Conservation (phyloP, 2,113 vertebrate species). For the Anolis carolinensis region DNA sequence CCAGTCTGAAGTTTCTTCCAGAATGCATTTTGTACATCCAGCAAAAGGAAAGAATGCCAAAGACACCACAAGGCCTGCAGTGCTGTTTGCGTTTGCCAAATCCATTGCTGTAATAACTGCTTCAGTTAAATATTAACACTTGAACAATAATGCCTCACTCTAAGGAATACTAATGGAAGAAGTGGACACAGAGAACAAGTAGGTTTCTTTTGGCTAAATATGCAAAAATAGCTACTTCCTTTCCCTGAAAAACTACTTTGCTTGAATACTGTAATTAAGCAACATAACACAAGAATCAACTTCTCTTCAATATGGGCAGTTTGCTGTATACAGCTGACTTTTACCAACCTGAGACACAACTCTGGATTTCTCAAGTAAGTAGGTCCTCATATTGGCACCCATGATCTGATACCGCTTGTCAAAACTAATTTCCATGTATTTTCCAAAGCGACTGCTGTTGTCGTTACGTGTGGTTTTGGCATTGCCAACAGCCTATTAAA, state of each 20-base stretch:
- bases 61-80: too few species aligned
- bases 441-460: constrained; percentile 98
- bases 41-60: too few species aligned
- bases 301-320: neutral
- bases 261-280: neutral
- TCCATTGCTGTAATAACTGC: neutral
- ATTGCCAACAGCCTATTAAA: constrained; percentile 90
- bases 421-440: constrained; percentile 97
- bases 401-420: constrained; percentile 88
- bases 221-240: rapidly evolving
- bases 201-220: constrained; percentile 1
- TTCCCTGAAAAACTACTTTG: neutral
- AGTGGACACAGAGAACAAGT: neutral
- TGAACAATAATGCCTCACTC: neutral
- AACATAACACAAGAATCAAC: neutral
- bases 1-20: too few species aligned
- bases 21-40: too few species aligned
- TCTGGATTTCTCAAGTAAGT: constrained; percentile 96
- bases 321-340: neutral
- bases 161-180: constrained; percentile 19
- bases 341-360: constrained; percentile 92
- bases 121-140: constrained; percentile 27
- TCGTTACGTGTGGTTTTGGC: constrained; percentile 98
- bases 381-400: constrained; percentile 97
- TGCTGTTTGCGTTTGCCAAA: neutral